Evolutionary conservation across 2,797 vertebrate genomes (phyloP), one percentile per base, ranked within the genome.

Genomic region (Leptodactylus fallax): DNA sequence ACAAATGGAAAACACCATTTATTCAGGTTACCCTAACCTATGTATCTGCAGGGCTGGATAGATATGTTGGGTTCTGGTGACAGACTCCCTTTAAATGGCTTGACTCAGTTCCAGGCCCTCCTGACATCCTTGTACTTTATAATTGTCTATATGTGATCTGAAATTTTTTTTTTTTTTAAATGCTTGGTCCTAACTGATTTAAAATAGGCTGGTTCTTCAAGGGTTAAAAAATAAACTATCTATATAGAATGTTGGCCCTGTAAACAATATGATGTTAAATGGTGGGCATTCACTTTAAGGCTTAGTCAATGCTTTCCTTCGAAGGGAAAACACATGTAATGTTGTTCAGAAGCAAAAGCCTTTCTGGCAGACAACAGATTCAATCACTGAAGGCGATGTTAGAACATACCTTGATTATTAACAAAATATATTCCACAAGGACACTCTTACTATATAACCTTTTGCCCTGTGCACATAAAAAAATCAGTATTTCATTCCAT

Each of bases 391-490:
- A 77, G 60, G 23, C 56, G 13, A 47, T 85, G 72, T 21, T 45
- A n/a, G 36, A 79, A 67, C 83, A 85, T 85, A 25, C 61, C 60
- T 79, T 45, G 76, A 49, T 86, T 79, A 86, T 86, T 79, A 86
- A 69, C 61, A 79, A 79, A 85, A 79, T 79, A 67, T 86, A 79
- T 86, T 86, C 85, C 60, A 49, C 51, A 45, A 79, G 74, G 76
- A 79, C 47, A 13, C 47, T 79, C 47, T 86, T 79, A 55, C 85
- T 65, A 7, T 67, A 86, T 79, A 86, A 86, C 85, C 85, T 86
- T 36, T 79, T 79, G 85, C 74, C 61, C 76, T 56, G 47, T 17
- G 17, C 25, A 86, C 85, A 86, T 86, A 79, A 86, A 86, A 74
- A 79, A 78, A 63, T 85, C 49, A 6, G 47, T 79, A 53, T 85